Percentiles rank a stretch among this genome's conserved stretches.
Evolutionary conservation across 2,888 invertebrate genomes (phyloP).

Genomic region (Drosophila formosana): DNA sequence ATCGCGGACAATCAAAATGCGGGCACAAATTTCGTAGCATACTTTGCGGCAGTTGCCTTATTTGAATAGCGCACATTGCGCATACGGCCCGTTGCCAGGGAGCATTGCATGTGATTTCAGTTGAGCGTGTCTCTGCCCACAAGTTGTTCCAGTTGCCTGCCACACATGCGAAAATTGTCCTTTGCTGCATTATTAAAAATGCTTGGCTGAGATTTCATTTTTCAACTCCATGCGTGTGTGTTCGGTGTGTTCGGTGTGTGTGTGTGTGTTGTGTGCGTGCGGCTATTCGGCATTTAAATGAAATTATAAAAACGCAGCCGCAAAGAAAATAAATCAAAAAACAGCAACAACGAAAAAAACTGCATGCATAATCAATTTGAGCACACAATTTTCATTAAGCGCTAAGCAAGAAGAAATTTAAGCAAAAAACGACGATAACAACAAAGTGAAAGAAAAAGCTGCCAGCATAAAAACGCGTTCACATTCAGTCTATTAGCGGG

Average conservation of each 20-base stretch:
- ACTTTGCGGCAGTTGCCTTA: constrained; percentile 28
- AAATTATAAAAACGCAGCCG: constrained; percentile 59
- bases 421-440: constrained; percentile 14
- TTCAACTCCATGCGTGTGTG: constrained; percentile 18
- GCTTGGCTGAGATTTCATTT: constrained; percentile 58
- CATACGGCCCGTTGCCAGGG: constrained; percentile 29
- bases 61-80: constrained; percentile 18
- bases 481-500: constrained; percentile 17
- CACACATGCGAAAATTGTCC: constrained; percentile 52
- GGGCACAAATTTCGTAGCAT: constrained; percentile 41
- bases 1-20: constrained; percentile 30
- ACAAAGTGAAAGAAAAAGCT: constrained; percentile 18
- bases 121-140: constrained; percentile 10
- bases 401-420: constrained; percentile 15
- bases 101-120: constrained; percentile 53
- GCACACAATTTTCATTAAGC: constrained; percentile 38
- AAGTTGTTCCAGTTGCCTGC: constrained; percentile 18
- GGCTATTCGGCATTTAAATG: constrained; percentile 62
- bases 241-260: constrained; percentile 14
- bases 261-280: constrained; percentile 30
- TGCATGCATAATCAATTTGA: constrained; percentile 66
- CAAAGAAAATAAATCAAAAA: constrained; percentile 15
- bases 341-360: constrained; percentile 1
- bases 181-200: constrained; percentile 65
- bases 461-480: constrained; percentile 3